Evolutionary conservation across 2,888 invertebrate genomes (phyloP), one percentile per base, ranked within the genome.

Genomic region (Lissonota sp.): DNA sequence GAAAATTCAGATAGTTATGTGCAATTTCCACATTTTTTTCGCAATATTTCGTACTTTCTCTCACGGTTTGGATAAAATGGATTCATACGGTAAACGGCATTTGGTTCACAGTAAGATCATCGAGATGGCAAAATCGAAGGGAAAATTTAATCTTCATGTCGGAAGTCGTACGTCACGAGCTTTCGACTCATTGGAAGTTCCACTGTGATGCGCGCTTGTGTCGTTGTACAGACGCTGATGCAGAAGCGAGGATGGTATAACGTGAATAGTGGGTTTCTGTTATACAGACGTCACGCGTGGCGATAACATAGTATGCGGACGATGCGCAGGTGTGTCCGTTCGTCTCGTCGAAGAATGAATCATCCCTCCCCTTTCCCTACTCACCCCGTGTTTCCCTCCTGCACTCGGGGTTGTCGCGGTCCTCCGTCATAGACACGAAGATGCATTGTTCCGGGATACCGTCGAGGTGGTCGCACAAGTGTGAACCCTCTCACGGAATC

Each of bases 371-470:
- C 53, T 1, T 12, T 6, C 3, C 12, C 26, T n/a, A 8, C 8
- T 60, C 12, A n/a, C 12, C 70, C 12, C 60, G 6, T 2, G n/a
- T 0, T 42, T 37, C 44, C 14, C 40, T 8, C n/a, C 12, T 46
- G 14, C 46, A 58, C 60, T 49, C 60, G 46, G 63, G 66, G 63
- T 67, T 57, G 67, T 79, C 72, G 26, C 26, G 78, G 78, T 72
- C 64, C 72, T 78, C 53, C 66, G 78, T 79, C 78, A 79, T 72
- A 67, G 66, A 66, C 78, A 79, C 78, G 72, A 79, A 79, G 78
- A 79, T 79, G 78, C 78, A 79, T 79, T 79, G 78, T 79, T 79
- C 72, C 67, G 67, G 67, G 67, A 64, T 53, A 63, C 78, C 60
- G 66, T 79, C 40, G 77, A 64, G 77, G 57, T 46, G 67, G 39